These are phyloP conservation scores for Rhizoglyphus robini DNA, from an alignment of 1,140 invertebrate genomes.

Conservation along the genomic window DNA sequence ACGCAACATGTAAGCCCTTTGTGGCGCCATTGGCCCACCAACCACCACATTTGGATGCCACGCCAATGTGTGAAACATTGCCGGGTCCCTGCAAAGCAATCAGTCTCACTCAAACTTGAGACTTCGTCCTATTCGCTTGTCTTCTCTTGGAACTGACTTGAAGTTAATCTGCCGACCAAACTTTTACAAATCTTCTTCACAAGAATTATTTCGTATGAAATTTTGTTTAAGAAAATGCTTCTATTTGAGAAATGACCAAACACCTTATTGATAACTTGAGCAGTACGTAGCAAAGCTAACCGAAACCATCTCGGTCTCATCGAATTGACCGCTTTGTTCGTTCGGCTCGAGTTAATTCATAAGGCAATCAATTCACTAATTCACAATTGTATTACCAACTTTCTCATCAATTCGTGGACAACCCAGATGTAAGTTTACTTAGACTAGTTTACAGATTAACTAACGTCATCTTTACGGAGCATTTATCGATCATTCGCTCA, in stretches of 20 bases:
- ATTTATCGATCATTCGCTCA: not conserved
- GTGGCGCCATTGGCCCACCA: not conserved
- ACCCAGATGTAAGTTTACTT: not conserved
- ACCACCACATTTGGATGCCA: not conserved
- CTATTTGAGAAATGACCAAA: too few species aligned
- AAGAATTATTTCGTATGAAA: not conserved
- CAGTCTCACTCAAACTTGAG: not conserved
- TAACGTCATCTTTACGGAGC: not conserved
- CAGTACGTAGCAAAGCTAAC: constrained; percentile 23
- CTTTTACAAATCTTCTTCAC: not conserved
- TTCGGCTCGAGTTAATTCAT: constrained; percentile 25
- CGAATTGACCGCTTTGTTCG: constrained; percentile 23
- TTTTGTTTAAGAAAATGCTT: not conserved
- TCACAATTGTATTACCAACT: not conserved
- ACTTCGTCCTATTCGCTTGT: too few species aligned
- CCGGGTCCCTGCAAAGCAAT: not conserved
- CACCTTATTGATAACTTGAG: constrained; percentile 23
- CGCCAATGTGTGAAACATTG: not conserved
- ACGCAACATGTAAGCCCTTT: constrained; percentile 9
- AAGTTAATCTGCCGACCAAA: too few species aligned
- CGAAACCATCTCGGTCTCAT: not conserved
- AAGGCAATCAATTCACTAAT: not conserved
- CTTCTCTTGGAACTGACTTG: too few species aligned
- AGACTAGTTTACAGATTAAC: not conserved
- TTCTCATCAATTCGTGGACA: not conserved